Evolutionary conservation across 2,888 invertebrate species (phyloP).

Genomic region (Eledone cirrhosa): DNA sequence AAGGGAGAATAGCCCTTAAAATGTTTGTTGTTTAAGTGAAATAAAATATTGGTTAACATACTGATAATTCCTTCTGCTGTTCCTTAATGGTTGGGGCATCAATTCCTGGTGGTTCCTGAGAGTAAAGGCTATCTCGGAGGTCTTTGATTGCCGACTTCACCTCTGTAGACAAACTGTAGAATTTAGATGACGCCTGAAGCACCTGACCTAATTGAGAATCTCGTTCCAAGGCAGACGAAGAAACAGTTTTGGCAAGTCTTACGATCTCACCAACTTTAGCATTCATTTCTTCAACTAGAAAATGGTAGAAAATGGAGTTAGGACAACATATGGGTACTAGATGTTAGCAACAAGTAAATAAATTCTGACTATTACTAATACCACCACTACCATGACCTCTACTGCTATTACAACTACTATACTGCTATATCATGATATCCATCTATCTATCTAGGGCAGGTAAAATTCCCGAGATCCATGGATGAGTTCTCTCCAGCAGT

Average conservation of each 20-base stretch:
- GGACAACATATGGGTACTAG: too few species aligned
- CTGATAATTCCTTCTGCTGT: slow-evolving; percentile 64
- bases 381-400: too few species aligned
- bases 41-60: too few species aligned
- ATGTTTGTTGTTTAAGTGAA: too few species aligned
- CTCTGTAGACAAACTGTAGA: slow-evolving; percentile 58
- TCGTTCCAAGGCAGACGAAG: slow-evolving; percentile 46
- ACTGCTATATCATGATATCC: too few species aligned
- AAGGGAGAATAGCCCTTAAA: too few species aligned
- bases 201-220: slow-evolving; percentile 55
- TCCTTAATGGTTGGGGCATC: slow-evolving; percentile 61
- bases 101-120: slow-evolving; percentile 64
- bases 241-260: slow-evolving; percentile 49
- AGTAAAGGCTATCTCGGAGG: slow-evolving; percentile 62
- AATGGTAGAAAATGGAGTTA: not conserved
- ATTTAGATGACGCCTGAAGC: slow-evolving; percentile 56
- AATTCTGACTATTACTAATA: too few species aligned
- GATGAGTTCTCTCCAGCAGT: too few species aligned
- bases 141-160: slow-evolving; percentile 60
- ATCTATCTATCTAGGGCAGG: too few species aligned
- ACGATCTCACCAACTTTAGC: slow-evolving; percentile 58
- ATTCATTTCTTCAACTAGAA: slow-evolving; percentile 59
- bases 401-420: too few species aligned
- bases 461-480: too few species aligned
- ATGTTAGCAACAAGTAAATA: too few species aligned